A percentile compares a stretch with the other conserved stretches of the same genome.
phyloP scores from a whole-genome alignment of 2,797 vertebrate genomes.

The Threskiornis aethiopicus region DNA sequence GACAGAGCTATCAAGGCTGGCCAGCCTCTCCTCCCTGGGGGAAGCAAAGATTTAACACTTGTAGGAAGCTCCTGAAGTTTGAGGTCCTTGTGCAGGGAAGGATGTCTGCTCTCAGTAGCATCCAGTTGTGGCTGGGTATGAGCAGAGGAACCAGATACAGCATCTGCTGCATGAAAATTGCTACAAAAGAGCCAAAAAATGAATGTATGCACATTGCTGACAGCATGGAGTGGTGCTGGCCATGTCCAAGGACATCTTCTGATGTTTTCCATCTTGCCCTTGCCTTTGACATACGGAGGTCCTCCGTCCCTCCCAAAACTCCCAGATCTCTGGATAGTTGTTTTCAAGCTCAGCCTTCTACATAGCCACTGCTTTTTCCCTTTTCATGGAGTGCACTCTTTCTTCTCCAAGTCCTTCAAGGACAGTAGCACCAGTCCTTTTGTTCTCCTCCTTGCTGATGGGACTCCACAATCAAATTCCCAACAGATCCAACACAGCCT shows the following conservation, averaged over 20 bases:
- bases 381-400: background rate
- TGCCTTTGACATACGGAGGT: background rate
- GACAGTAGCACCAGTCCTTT: background rate
- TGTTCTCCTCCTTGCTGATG: background rate
- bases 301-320: background rate
- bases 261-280: background rate
- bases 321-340: background rate
- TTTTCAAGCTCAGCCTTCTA: background rate
- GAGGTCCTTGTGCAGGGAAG: background rate
- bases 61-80: background rate
- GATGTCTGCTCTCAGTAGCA: background rate
- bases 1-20: background rate
- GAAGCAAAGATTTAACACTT: background rate
- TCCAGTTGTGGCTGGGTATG: background rate
- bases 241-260: background rate
- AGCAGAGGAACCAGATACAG: background rate
- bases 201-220: background rate
- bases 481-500: background rate
- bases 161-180: background rate
- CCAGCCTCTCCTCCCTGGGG: background rate
- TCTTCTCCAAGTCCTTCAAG: background rate
- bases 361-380: background rate
- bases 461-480: background rate
- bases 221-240: background rate
- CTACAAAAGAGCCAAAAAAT: background rate